Evolutionary conservation across 2,113 vertebrate genomes (phyloP).

Genomic region (Mobula hypostoma): DNA sequence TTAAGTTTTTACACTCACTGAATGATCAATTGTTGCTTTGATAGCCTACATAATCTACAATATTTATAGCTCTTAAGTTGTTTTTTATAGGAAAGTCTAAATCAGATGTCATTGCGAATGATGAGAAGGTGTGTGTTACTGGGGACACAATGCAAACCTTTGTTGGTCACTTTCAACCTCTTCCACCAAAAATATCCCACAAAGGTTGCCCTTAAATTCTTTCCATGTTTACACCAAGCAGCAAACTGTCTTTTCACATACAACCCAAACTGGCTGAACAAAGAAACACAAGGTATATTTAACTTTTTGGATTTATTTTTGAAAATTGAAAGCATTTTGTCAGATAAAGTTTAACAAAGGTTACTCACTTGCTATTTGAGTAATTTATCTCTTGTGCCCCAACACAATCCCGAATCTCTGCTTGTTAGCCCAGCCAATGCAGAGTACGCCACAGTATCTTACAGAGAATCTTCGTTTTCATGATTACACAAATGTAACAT

Average conservation of each 20-base stretch:
- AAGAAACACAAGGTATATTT: neutral
- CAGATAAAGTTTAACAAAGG: neutral
- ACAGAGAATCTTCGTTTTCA: neutral
- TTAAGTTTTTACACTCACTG: conserved; percentile 2
- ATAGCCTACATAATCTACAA: neutral
- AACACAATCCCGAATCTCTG: neutral
- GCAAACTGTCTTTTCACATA: neutral
- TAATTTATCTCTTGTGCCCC: neutral
- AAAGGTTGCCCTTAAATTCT: conserved; percentile 23
- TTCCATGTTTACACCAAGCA: neutral
- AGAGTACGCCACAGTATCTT: neutral
- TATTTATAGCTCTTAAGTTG: neutral
- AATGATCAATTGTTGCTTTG: conserved; percentile 17
- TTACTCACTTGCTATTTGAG: neutral
- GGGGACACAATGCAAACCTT: neutral
- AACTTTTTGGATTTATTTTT: conserved; percentile 32
- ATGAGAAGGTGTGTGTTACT: neutral
- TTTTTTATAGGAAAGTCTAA: neutral
- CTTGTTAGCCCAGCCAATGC: neutral
- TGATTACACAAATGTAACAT: neutral
- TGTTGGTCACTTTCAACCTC: neutral
- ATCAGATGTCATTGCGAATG: neutral
- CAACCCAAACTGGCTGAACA: conserved; percentile 14
- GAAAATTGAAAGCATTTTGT: conserved; percentile 20
- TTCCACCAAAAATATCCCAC: neutral